These are phyloP conservation scores for Pseudomugil gertrudae DNA, from an alignment of 2,797 vertebrate species.

Conservation along the genomic window DNA sequence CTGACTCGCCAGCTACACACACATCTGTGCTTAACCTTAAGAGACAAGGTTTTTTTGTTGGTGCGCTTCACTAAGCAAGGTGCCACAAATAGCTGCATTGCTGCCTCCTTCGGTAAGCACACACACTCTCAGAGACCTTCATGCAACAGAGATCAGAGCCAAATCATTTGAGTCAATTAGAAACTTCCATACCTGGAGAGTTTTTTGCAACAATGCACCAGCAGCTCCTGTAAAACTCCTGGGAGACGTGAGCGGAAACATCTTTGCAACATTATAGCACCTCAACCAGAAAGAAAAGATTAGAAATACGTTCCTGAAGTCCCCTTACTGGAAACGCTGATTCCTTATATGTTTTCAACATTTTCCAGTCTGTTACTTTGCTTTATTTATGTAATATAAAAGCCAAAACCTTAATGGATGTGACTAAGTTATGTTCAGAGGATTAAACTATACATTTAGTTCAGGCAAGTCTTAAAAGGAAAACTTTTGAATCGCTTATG, in stretches of 20 bases:
- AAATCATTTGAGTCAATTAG: slow-evolving; percentile 48
- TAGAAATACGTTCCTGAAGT: slow-evolving; percentile 27
- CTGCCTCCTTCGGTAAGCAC: slow-evolving; percentile 1
- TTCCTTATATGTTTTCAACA: slow-evolving; percentile 14
- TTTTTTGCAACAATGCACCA: slow-evolving; percentile 25
- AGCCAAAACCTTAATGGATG: slow-evolving; percentile 28
- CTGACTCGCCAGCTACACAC: slow-evolving; percentile 24
- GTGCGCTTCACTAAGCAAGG: background rate
- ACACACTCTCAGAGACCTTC: slow-evolving; percentile 7
- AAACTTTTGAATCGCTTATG: slow-evolving; percentile 26
- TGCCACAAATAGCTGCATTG: slow-evolving; percentile 2
- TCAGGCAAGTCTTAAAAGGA: slow-evolving; percentile 20
- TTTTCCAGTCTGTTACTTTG: slow-evolving; percentile 19
- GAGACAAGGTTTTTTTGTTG: slow-evolving; percentile 5
- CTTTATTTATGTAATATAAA: slow-evolving; percentile 9
- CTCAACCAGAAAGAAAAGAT: slow-evolving; percentile 30
- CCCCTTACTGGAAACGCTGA: slow-evolving; percentile 20
- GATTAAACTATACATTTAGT: slow-evolving; percentile 22
- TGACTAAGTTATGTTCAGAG: slow-evolving; percentile 18
- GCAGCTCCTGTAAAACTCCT: slow-evolving; percentile 21
- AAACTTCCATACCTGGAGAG: slow-evolving; percentile 10
- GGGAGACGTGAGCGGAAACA: slow-evolving; percentile 25
- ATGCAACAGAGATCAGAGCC: slow-evolving; percentile 3
- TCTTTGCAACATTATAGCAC: slow-evolving; percentile 15
- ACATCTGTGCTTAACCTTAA: slow-evolving; percentile 6